phyloP scores from a whole-genome alignment of 2,888 invertebrate species.

The Acronicta leporina region DNA sequence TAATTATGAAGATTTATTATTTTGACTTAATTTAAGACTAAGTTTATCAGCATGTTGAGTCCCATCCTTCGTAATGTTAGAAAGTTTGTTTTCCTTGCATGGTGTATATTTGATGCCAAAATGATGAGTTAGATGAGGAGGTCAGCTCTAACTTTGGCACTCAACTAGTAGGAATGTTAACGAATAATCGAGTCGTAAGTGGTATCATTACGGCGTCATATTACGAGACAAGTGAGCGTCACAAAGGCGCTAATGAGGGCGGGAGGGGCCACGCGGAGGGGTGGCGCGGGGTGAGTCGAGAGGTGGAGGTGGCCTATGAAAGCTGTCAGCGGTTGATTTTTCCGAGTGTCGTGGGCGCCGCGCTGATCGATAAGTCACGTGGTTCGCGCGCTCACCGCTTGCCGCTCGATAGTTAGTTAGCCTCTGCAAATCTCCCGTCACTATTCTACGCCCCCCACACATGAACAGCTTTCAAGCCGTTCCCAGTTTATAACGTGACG shows the following conservation, averaged over 20 bases:
- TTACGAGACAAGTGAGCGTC: conserved; percentile 87
- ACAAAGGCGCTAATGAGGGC: conserved; percentile 88
- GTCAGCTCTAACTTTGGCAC: conserved; percentile 25
- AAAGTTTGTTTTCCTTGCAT: neutral
- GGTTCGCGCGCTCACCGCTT: conserved; percentile 71
- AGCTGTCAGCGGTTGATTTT: conserved; percentile 89
- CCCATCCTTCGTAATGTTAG: neutral
- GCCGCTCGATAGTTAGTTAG: conserved; percentile 82
- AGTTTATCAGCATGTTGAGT: neutral
- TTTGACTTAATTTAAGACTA: neutral
- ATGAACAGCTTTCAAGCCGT: conserved; percentile 51
- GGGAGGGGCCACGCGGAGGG: conserved; percentile 58
- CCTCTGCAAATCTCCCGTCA: conserved; percentile 84
- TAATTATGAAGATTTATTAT: neutral
- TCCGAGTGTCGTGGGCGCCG: conserved; percentile 87
- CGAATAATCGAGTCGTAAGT: conserved; percentile 79
- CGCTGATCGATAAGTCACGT: conserved; percentile 89
- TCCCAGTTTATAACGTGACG: conserved; percentile 48
- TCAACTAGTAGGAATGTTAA: conserved; percentile 56
- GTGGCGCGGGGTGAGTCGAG: conserved; percentile 55
- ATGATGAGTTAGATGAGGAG: conserved; percentile 1
- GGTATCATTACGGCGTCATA: conserved; percentile 84
- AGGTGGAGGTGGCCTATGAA: conserved; percentile 80
- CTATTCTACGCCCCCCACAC: conserved; percentile 66
- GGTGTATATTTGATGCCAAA: neutral